Evolutionary conservation across 2,888 invertebrate genomes (phyloP), one percentile per base, ranked within the genome.

Genomic region (Mesoligia furuncula): DNA sequence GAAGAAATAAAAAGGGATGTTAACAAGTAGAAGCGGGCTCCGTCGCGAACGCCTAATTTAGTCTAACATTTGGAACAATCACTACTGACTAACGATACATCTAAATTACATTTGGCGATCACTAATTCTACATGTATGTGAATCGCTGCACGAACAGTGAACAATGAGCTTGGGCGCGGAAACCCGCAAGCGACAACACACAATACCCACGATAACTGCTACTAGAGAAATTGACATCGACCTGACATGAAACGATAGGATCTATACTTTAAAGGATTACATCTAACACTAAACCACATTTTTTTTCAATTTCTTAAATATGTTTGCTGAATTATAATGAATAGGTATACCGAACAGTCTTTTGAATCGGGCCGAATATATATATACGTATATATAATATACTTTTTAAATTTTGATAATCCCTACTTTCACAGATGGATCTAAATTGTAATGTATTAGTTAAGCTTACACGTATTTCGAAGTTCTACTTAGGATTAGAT

Each of bases 321-420:
- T 92, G 89, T 92, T 92, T 92, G 93, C 91, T 93, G 93, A 95
- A 92, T 94, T 94, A 94, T 94, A 94, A 93, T 94, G 95, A 95
- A 96, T 97, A 97, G 97, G 97, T 97, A 97, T 97, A 97, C 97
- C 97, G 97, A 97, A 97, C 97, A 97, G 97, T 97, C 97, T 97
- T 97, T 97, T 97, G 97, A 97, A 97, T 97, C 97, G 97, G 97
- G 97, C 97, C 97, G 96, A 97, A 97, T 97, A 97, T 96, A 85
- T 59, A 81, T 73, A 81, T 67, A 78, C 51, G 74, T 80, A 77
- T 84, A 85, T 82, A 79, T 85, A 82, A 82, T 81, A 84, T 71
- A 78, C 68, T 83, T 88, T 77, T 79, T 48, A 86, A 93, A 96
- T 96, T 96, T 96, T 96, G 95, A 94, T 93, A 83, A 92, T 93